Evolutionary conservation across 2,888 invertebrate species (phyloP).

Genomic region (Netelia inedita): DNA sequence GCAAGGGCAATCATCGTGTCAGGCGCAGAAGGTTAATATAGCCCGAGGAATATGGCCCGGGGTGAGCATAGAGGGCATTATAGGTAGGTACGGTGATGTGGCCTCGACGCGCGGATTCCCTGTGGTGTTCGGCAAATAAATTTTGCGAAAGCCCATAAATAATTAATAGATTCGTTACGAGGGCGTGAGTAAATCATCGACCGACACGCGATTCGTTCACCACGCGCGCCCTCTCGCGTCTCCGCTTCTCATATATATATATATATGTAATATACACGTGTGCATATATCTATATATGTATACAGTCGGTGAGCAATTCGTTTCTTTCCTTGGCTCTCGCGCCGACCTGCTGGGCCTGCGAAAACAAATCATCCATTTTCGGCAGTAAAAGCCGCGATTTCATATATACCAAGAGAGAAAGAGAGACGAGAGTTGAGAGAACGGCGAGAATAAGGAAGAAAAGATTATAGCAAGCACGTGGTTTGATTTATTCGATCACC

Average conservation of each 20-base stretch:
- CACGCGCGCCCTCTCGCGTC: conserved; percentile 68
- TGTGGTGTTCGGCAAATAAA: conserved; percentile 78
- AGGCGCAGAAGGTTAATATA: conserved; percentile 62
- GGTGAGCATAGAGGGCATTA: conserved; percentile 35
- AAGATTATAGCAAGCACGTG: conserved; percentile 53
- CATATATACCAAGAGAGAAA: conserved; percentile 52
- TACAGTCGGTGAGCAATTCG: background rate
- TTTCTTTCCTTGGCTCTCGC: conserved; percentile 46
- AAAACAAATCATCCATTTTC: conserved; percentile 79
- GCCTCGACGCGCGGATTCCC: conserved; percentile 75
- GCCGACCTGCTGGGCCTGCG: conserved; percentile 76
- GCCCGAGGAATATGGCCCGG: conserved; percentile 47
- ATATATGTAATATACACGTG: conserved; percentile 4
- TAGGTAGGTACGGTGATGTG: conserved; percentile 24
- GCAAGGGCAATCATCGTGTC: conserved; percentile 62
- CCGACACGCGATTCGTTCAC: conserved; percentile 77
- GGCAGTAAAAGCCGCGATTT: conserved; percentile 75
- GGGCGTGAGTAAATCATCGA: conserved; percentile 80
- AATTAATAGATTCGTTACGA: conserved; percentile 83
- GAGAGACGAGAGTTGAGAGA: conserved; percentile 38
- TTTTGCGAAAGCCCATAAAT: conserved; percentile 81
- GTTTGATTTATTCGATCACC: conserved; percentile 68
- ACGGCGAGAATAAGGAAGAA: conserved; percentile 61
- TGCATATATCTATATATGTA: conserved; percentile 1
- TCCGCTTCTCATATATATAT: background rate